Evolutionary conservation across 23 tunicate species (phyloP).

Genomic region (Ascidia mentula): DNA sequence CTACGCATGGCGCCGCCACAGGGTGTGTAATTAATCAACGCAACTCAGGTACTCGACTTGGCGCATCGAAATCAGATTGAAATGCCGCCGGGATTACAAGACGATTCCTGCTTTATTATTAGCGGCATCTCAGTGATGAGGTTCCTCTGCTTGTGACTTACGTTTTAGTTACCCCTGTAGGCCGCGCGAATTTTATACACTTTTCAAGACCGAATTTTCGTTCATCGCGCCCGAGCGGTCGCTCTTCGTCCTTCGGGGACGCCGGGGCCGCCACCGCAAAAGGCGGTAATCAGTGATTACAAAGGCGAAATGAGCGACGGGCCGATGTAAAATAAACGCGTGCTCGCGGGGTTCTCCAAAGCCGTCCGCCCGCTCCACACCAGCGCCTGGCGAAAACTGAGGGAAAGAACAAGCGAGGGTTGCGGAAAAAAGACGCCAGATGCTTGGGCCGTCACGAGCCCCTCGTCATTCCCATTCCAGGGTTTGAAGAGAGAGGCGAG

Average conservation of each 20-base stretch:
- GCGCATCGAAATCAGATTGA: too few relatives aligned
- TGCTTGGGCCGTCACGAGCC: background rate
- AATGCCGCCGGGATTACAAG: too few relatives aligned
- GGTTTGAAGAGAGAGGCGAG: background rate
- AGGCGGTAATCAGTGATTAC: conserved; percentile 11
- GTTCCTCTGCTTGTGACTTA: too few relatives aligned
- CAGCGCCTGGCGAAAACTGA: background rate
- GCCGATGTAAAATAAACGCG: conserved; percentile 10
- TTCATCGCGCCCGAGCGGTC: conserved; percentile 7
- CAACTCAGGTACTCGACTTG: too few relatives aligned
- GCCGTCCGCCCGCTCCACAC: background rate
- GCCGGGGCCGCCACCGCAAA: conserved; percentile 4
- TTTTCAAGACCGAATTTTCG: background rate
- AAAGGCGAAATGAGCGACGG: conserved; percentile 7
- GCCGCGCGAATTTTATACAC: too few relatives aligned
- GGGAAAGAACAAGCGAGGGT: background rate
- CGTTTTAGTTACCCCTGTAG: too few relatives aligned
- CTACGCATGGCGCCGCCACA: too few relatives aligned
- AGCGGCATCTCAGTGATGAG: too few relatives aligned
- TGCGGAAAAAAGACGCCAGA: background rate
- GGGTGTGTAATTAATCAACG: too few relatives aligned
- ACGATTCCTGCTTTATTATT: too few relatives aligned
- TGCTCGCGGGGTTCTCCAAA: background rate
- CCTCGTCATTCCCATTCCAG: background rate
- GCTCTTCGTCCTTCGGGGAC: background rate